Conservation (phyloP, 2,888 invertebrate species). For the Furcula furcula region DNA sequence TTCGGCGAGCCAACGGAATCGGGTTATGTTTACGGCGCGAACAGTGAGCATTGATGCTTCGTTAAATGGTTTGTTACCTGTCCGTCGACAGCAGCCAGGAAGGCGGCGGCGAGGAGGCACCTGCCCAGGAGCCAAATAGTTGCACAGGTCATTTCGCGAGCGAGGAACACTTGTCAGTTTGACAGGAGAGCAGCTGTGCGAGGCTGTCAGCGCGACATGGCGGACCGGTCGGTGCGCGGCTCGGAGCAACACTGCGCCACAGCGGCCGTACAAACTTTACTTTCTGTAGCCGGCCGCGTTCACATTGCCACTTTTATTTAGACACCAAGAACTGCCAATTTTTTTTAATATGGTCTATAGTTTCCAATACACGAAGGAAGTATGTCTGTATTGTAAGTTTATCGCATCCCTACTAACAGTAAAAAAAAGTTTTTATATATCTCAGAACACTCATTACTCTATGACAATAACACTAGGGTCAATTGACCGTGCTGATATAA, state of each 20-base stretch:
- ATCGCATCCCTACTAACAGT: too few species aligned
- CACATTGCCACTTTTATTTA: conserved; percentile 44
- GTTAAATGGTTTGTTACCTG: conserved; percentile 48
- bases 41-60: conserved; percentile 2
- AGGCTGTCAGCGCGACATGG: conserved; percentile 58
- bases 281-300: conserved; percentile 65
- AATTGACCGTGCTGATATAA: too few species aligned
- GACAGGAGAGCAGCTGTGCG: conserved; percentile 35
- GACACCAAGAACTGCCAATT: too few species aligned
- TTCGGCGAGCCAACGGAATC: conserved; percentile 1
- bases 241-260: conserved; percentile 64
- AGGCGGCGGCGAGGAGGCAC: conserved; percentile 48
- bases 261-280: conserved; percentile 65
- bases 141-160: conserved; percentile 38
- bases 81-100: conserved; percentile 51
- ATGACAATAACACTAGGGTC: too few species aligned
- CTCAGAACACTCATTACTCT: too few species aligned
- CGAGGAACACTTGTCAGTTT: conserved; percentile 42
- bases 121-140: conserved; percentile 61
- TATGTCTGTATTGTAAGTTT: too few species aligned
- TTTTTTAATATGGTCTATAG: too few species aligned
- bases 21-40: conserved; percentile 5
- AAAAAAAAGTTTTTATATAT: too few species aligned
- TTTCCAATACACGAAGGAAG: too few species aligned
- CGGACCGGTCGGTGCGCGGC: conserved; percentile 63